A percentile compares a stretch with the other conserved stretches of the same genome.
These are phyloP conservation scores for Dysidea cf. avara DNA, from an alignment of 37 sponge, comb jelly and placozoan genomes.

Conservation along the genomic window DNA sequence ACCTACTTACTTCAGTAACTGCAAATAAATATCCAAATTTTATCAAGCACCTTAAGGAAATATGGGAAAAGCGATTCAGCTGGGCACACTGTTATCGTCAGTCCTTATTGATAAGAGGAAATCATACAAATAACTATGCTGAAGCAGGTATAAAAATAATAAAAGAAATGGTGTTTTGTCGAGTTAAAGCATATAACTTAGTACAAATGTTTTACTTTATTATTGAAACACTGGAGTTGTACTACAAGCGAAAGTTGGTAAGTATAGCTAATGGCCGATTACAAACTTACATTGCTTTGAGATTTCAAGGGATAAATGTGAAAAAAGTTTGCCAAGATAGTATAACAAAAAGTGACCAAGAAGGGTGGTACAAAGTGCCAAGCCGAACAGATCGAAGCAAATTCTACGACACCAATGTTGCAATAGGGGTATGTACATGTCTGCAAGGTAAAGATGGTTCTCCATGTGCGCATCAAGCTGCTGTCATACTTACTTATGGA, in stretches of 20 bases:
- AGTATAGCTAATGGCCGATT: background rate
- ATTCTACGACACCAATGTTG: background rate
- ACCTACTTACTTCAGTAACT: background rate
- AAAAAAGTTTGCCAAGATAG: background rate
- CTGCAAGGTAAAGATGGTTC: constrained; percentile 11
- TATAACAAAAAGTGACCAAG: background rate
- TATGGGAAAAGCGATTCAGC: background rate
- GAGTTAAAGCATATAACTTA: constrained; percentile 23
- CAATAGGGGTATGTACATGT: background rate
- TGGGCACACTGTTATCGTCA: constrained; percentile 14
- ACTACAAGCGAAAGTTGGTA: constrained; percentile 22
- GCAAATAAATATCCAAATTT: constrained; percentile 7
- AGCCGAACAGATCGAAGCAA: background rate
- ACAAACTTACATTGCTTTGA: background rate
- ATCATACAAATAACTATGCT: constrained; percentile 30
- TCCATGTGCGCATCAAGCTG: constrained; percentile 17
- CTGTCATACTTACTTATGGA: background rate
- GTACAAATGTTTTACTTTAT: constrained; percentile 4
- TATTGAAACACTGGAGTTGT: constrained; percentile 12
- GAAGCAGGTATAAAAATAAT: constrained; percentile 13
- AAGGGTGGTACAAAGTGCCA: background rate
- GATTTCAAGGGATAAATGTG: background rate
- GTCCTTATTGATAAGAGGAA: constrained; percentile 1
- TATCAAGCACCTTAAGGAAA: background rate
- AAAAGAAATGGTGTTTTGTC: constrained; percentile 7